phyloP scores from a whole-genome alignment of 2,113 vertebrate genomes.

The Lucifuga dentata region DNA sequence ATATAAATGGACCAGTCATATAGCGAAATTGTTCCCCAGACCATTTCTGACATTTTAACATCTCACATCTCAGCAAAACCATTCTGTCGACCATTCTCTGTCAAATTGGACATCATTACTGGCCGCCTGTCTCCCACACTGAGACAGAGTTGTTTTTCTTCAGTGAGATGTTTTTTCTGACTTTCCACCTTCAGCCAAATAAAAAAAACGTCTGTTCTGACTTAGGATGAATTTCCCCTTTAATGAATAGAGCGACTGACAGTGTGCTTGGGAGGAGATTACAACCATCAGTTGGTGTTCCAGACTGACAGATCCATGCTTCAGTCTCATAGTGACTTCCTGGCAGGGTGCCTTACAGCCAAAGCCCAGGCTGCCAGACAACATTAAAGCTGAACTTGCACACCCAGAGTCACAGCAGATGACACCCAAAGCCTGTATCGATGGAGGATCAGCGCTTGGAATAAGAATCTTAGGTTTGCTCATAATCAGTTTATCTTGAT shows the following conservation, averaged over 20 bases:
- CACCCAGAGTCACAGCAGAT: constrained; percentile 36
- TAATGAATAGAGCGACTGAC: constrained; percentile 43
- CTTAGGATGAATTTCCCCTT: constrained; percentile 12
- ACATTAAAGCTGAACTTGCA: constrained; percentile 50
- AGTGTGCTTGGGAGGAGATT: constrained; percentile 53
- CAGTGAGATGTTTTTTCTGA: neutral
- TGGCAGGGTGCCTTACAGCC: constrained; percentile 47
- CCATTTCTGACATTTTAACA: neutral
- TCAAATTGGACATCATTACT: constrained; percentile 26
- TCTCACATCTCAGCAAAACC: neutral
- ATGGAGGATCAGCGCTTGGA: constrained; percentile 37
- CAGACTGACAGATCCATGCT: constrained; percentile 34
- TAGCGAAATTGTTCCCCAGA: neutral
- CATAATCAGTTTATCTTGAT: constrained; percentile 29
- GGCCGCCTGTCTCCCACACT: neutral
- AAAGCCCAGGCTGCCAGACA: constrained; percentile 32
- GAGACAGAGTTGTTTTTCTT: neutral
- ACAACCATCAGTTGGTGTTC: constrained; percentile 38
- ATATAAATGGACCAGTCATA: neutral
- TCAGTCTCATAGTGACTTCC: constrained; percentile 6
- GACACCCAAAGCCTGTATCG: constrained; percentile 23
- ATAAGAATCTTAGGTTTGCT: constrained; percentile 34
- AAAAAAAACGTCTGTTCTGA: constrained; percentile 3
- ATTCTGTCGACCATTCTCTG: neutral
- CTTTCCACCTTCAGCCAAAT: constrained; percentile 7